Evolutionary conservation across 2,888 invertebrate species (phyloP), one percentile per base, ranked within the genome.

Genomic region (Phengaris arion): DNA sequence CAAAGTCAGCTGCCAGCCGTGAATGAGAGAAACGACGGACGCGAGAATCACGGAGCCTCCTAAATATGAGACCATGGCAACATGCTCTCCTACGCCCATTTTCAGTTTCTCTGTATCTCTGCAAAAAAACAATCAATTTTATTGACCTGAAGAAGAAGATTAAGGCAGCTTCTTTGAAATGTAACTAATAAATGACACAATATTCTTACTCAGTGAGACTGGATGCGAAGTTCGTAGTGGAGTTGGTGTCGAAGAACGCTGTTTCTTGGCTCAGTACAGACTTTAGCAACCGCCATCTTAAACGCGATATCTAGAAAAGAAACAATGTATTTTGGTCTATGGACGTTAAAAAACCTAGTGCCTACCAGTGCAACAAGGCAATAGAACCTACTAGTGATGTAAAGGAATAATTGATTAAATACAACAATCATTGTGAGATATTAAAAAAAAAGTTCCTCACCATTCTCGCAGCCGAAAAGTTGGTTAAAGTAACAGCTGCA

Each of bases 1-100:
- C 46, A 97, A 88, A 0, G 98, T 97, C 70, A 98, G 91, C 85
- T 97, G 94, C 98, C 98, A 98, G 70, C 98, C 98, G 83, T 96
- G 96, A 0, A 94, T 84, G 80, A 98, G 95, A 0, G 97, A 96
- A 48, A 96, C 94, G 2, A 94, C 87, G 68, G 96, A 93, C 10
- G 96, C 96, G 35, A 95, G 91, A 13, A 96, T 83, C 81, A 96
- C 96, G 0, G 96, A 95, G 78, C 96, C 95, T 12, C 95, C 89
- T 76, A 96, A 94, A 85, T 96, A 97, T 0, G 95, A 91, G 79
- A 96, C 95, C 86, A 96, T 95, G 8, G 95, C 96, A 46, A 97
- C 94, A 87, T 97, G 97, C 86, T 97, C 97, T 6, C 97, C 97
- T 6, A 97, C 96, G 3, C 97, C 98, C 77, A 96, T 96, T 80